Conservation (phyloP, 2,797 vertebrate species). For the Manis javanica region DNA sequence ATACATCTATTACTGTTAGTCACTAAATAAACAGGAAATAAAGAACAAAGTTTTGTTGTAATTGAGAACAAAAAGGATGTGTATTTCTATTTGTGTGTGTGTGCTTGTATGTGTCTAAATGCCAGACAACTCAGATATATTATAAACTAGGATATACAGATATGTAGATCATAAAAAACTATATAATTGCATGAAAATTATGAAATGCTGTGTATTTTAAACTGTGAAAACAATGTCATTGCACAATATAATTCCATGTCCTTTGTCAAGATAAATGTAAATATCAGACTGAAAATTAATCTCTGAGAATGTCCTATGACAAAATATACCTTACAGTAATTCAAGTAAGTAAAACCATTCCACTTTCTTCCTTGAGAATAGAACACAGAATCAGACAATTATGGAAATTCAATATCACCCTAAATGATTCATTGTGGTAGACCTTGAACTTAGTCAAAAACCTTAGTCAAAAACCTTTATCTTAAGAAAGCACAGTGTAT, state of each 20-base stretch:
- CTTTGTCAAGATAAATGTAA: slow-evolving; percentile 22
- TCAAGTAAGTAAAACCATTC: slow-evolving; percentile 52
- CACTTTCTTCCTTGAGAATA: slow-evolving; percentile 34
- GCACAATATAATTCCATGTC: background rate
- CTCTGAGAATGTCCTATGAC: slow-evolving; percentile 25
- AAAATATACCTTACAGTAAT: background rate
- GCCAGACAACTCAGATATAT: background rate
- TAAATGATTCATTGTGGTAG: slow-evolving; percentile 59
- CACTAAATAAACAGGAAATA: background rate
- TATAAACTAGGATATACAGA: background rate
- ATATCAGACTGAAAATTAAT: background rate
- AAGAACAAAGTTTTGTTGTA: background rate
- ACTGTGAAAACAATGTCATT: background rate
- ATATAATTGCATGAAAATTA: background rate
- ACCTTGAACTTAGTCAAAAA: slow-evolving; percentile 29
- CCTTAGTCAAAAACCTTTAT: no score
- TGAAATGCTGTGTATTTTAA: background rate
- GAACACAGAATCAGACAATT: slow-evolving; percentile 55
- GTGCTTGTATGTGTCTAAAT: background rate
- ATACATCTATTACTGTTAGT: background rate
- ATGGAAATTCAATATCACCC: slow-evolving; percentile 33
- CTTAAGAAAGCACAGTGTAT: slow-evolving; percentile 2
- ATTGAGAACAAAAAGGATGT: background rate
- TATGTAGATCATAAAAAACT: background rate
- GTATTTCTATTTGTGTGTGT: background rate